Evolutionary conservation across 2,113 vertebrate genomes (phyloP), one percentile per base, ranked within the genome.

Genomic region (Scolopax mira): DNA sequence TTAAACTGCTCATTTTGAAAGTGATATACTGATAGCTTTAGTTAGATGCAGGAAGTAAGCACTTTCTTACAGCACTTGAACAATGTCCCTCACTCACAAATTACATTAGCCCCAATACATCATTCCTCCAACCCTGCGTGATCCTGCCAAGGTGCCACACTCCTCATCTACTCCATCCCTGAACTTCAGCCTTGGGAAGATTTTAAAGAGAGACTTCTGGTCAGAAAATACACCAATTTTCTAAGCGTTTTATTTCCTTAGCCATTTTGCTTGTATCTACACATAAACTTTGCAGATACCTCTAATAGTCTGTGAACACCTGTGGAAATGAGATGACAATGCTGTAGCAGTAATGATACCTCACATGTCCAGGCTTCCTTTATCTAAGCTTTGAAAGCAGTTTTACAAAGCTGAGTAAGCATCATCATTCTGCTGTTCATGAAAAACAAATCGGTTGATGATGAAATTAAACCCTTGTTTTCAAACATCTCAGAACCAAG

Each of bases 1-100:
- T 93, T 91, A 74, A 94, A 77, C 84, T 85, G 55, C 85, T 95
- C 78, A 39, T 90, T 93, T 90, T 84, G 83, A 75, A 94, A 83
- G 85, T 16, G 88, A 89, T 62, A 46, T 16, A 78, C 46, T 67
- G 75, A 89, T 88, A 74, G 72, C 60, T 92, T 37, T 11, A 62
- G 91, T 58, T 51, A 54, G 74, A 96, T 78, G 89, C 67, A 89
- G 89, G 89, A 65, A 80, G 82, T 16, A 61, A 49, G 42, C 70
- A 48, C 55, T 80, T 83, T 6, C 31, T 9, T 46, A 55, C 54
- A 6, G 83, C 0, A 0, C 79, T 58, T 37, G 71, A 93, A 48
- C 79, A 82, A 37, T 12, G 27, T 46, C 73, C 57, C 87, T 77
- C 72, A 8, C 79, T 44, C 94, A 52, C 51, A 75, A 91, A 73